Base-by-base conservation (phyloP, 2,888 invertebrate species). In the Lochmaea capreae region DNA sequence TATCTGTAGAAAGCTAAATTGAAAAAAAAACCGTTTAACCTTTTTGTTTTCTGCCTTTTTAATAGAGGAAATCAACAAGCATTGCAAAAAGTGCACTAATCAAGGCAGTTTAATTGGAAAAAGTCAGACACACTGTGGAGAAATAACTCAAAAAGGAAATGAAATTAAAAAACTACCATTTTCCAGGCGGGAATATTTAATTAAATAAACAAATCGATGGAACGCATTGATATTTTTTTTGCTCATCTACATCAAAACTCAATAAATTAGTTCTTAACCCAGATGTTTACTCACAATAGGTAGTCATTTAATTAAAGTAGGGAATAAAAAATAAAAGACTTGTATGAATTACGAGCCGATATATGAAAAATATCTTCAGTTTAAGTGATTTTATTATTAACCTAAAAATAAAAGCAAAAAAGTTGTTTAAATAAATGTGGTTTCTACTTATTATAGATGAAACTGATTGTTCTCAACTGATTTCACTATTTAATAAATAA, bases 101-200 rank as follows among this genome's bases (percentile, higher is more conserved):
- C 54, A 54, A 54, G 54, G 18, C 54, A 16, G 54, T 54, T 54
- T 54, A 54, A 54, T 54, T 54, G 54, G 54, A 54, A 54, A 54
- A 54, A 54, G 16, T 54, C 54, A 54, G 54, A 54, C 54, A 54
- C 16, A 16, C 54, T 18, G 54, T 54, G 54, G 54, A 54, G 54
- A 16, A 54, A 54, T 54, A 54, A 54, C 54, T 54, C 54, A 54
- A 54, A 54, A 54, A 16, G 10, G 18, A 9, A 18, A 54, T 54
- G 54, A 54, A 54, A 54, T 54, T 54, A 18, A 18, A 52, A 54
- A 54, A 54, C 54, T 54, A 54, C 16, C 9, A 54, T 54, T 54
- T 18, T 54, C 9, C 54, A 16, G 54, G 16, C 18, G 16, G 54
- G 3, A 9, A 26, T 59, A 26, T 59, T 59, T 59, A 22, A 59